Conservation (phyloP, 2,797 vertebrate species). For the Hydrolagus colliei region DNA sequence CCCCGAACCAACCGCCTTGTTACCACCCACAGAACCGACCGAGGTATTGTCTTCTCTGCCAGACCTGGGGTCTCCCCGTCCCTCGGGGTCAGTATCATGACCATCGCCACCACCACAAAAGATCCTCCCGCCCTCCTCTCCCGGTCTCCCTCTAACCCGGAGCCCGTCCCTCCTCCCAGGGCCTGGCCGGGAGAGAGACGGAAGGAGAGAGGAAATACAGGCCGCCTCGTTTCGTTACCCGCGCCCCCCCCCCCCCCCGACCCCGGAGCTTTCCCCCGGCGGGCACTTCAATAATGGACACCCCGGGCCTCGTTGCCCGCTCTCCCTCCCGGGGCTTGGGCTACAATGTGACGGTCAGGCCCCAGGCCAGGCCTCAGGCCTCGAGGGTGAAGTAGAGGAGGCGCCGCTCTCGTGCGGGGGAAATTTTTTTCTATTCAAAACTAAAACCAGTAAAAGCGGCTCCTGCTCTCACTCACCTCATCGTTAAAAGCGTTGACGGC, state of each 20-base stretch:
- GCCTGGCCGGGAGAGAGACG: no score
- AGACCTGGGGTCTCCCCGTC: neutral
- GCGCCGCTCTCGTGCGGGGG: no score
- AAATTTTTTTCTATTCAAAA: no score
- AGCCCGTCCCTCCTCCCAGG: no score
- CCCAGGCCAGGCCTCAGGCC: no score
- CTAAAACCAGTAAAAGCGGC: neutral
- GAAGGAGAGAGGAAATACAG: no score
- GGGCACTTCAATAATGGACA: neutral
- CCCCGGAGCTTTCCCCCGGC: neutral
- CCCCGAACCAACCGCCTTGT: neutral
- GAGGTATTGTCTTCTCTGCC: neutral
- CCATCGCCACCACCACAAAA: neutral
- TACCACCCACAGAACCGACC: neutral
- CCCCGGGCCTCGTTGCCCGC: neutral
- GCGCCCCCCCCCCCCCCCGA: neutral
- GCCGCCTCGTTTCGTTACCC: neutral
- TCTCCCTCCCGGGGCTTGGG: neutral
- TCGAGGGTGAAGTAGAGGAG: no score
- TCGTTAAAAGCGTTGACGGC: constrained; percentile 31
- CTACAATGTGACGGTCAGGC: no score
- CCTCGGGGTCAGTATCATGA: neutral
- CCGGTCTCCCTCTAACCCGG: no score
- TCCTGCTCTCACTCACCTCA: constrained; percentile 27
- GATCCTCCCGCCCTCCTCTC: neutral